A percentile compares a stretch with the other conserved stretches of the same genome.
These are phyloP conservation scores for Heterohyrax brucei DNA, from an alignment of 2,797 vertebrate genomes.

Conservation along the genomic window DNA sequence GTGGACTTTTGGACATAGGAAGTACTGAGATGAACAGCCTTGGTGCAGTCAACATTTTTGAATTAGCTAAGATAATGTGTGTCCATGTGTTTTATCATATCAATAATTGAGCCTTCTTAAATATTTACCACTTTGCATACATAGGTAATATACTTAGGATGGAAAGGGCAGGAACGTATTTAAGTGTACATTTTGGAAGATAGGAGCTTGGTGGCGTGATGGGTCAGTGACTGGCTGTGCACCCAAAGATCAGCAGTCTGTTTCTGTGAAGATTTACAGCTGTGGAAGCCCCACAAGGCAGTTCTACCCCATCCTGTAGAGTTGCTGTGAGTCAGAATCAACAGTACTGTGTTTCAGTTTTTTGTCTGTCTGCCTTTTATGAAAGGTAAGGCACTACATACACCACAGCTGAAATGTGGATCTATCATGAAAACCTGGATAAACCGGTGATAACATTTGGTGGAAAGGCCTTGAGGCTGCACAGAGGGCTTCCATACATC, in stretches of 20 bases:
- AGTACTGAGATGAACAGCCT: background rate
- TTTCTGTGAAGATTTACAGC: too few species aligned
- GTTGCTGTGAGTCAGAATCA: too few species aligned
- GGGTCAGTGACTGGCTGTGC: too few species aligned
- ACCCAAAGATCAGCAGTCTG: too few species aligned
- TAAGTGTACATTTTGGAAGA: background rate
- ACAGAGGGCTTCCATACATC: background rate
- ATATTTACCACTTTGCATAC: constrained; percentile 27
- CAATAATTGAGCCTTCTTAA: background rate
- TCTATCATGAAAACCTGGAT: background rate
- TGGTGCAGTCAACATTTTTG: constrained; percentile 31
- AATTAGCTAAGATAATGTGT: constrained; percentile 5
- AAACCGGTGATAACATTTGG: background rate
- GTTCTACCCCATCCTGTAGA: too few species aligned
- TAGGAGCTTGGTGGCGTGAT: background rate
- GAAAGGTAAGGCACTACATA: background rate
- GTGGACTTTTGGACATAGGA: background rate
- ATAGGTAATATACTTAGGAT: background rate
- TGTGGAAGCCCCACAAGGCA: too few species aligned
- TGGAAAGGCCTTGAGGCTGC: background rate
- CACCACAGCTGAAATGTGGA: background rate
- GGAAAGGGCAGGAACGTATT: background rate
- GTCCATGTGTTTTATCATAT: constrained; percentile 26
- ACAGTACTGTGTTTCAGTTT: too few species aligned
- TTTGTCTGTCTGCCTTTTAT: too few species aligned